Conservation (phyloP, 2,797 vertebrate genomes). For the Coregonus sp. region DNA sequence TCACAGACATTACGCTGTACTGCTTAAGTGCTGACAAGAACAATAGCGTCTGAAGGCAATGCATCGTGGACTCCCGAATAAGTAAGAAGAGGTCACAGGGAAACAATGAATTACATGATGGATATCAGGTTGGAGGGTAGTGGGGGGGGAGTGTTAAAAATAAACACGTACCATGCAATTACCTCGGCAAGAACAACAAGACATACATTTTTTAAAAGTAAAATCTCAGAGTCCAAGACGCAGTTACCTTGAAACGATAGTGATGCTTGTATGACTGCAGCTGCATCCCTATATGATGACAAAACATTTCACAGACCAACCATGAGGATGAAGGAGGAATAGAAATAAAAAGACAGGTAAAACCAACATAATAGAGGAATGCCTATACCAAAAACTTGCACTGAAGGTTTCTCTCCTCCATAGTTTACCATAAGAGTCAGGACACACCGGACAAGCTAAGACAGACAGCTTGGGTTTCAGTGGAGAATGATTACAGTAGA, state of each 20-base stretch:
- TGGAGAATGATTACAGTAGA: constrained; percentile 41
- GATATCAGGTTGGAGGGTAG: constrained; percentile 49
- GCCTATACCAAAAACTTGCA: constrained; percentile 75
- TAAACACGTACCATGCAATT: constrained; percentile 65
- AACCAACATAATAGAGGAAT: constrained; percentile 75
- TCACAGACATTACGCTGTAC: constrained; percentile 86
- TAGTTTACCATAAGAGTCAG: constrained; percentile 61
- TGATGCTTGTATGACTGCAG: constrained; percentile 68
- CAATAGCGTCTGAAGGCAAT: constrained; percentile 74
- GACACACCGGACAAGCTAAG: constrained; percentile 69
- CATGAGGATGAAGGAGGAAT: constrained; percentile 66
- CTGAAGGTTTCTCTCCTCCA: constrained; percentile 63
- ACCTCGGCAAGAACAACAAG: constrained; percentile 41
- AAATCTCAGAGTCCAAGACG: constrained; percentile 69
- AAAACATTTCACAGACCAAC: constrained; percentile 70
- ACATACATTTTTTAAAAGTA: constrained; percentile 59
- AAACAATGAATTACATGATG: constrained; percentile 59
- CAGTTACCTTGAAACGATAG: constrained; percentile 71
- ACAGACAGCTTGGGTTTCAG: constrained; percentile 29
- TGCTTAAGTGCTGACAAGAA: constrained; percentile 76
- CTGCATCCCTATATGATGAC: constrained; percentile 64
- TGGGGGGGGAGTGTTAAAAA: constrained; percentile 46
- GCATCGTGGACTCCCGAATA: constrained; percentile 73
- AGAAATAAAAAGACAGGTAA: constrained; percentile 47
- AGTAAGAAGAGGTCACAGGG: constrained; percentile 66